Evolutionary conservation across 2,888 invertebrate genomes (phyloP), one percentile per base, ranked within the genome.

Genomic region (Coelinius sp.): DNA sequence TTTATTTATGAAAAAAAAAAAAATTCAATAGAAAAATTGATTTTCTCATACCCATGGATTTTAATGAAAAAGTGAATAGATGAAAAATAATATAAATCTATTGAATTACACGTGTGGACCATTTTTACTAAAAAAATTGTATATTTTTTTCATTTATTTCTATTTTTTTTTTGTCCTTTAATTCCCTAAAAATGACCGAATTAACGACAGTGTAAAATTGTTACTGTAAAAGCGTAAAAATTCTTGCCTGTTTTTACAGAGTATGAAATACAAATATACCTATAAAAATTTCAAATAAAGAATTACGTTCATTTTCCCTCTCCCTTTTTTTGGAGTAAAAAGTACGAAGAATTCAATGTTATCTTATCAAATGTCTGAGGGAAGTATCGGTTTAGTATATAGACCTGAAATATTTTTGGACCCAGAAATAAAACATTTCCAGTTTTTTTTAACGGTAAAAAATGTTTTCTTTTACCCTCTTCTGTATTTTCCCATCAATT

Each of bases 181-280:
- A 31, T 59, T 59, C 35, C 59, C 17, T 27, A 59, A 59, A 70
- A 70, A 70, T 38, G 70, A 70, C 70, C 70, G 70, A 70, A 59
- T 70, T 53, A 52, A 65, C 75, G 77, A 75, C 74, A 27, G 31
- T 78, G 78, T 75, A 78, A 78, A 78, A 77, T 73, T 76, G 31
- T 59, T 59, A 59, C 75, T 76, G 78, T 78, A 78, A 76, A 78
- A 78, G 76, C 77, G 77, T 78, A 77, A 76, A 78, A 78, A 77
- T 41, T 46, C 53, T 59, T 64, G 8, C 66, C 62, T 41, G 66
- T 44, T 35, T 38, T 49, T 49, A 65, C 73, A 68, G 62, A 44
- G 59, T 56, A 27, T 59, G 53, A 62, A 46, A 44, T 70, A 73
- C 67, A 70, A 59, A 73, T 73, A 67, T 68, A 68, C 71, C 69